These are phyloP conservation scores for Semotilus atromaculatus DNA, from an alignment of 2,797 vertebrate genomes.

Conservation along the genomic window DNA sequence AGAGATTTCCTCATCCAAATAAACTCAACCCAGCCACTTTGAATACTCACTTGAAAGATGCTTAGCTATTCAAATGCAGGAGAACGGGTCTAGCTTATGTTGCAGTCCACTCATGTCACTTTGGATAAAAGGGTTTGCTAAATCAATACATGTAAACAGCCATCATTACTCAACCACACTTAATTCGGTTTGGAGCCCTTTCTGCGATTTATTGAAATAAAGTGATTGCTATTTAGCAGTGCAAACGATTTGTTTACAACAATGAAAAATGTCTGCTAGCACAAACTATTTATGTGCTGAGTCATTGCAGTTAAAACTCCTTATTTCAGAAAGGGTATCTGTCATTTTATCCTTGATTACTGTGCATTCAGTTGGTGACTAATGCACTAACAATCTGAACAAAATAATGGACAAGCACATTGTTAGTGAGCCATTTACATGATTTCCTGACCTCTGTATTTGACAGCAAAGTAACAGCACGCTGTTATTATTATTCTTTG, in stretches of 20 bases:
- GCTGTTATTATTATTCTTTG: conserved; percentile 1
- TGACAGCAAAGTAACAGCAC: background rate
- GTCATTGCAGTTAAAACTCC: conserved; percentile 19
- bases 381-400: conserved; percentile 31
- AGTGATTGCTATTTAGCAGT: conserved; percentile 21
- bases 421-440: conserved; percentile 9
- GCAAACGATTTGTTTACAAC: conserved; percentile 4
- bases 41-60: background rate
- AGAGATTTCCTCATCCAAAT: background rate
- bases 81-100: conserved; percentile 3
- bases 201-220: background rate
- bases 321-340: conserved; percentile 29
- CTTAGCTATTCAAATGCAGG: background rate
- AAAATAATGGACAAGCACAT: background rate
- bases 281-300: background rate
- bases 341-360: conserved; percentile 8
- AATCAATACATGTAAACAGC: conserved; percentile 8
- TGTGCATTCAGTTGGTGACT: conserved; percentile 16
- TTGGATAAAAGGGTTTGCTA: conserved; percentile 14
- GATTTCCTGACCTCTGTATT: conserved; percentile 6
- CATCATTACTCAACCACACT: background rate
- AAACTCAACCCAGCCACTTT: background rate
- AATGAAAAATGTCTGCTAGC: background rate
- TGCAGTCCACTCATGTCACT: conserved; percentile 8
- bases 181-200: conserved; percentile 8